These are phyloP conservation scores for Ephestia elutella DNA, from an alignment of 1,140 invertebrate species.

Conservation along the genomic window DNA sequence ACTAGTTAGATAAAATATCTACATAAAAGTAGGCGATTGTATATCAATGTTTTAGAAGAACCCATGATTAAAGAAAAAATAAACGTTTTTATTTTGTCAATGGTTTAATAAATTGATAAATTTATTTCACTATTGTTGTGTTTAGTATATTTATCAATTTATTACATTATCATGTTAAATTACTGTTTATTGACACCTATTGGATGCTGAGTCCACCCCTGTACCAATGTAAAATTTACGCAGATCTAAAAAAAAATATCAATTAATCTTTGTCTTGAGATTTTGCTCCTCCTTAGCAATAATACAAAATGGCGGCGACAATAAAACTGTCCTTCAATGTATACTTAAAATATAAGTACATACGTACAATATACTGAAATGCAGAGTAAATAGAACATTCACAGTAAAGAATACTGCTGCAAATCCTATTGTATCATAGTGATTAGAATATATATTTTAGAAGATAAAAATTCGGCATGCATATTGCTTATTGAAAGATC, in stretches of 20 bases:
- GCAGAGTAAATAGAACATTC: background rate
- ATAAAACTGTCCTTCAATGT: background rate
- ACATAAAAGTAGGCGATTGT: too few relatives aligned
- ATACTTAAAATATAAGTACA: background rate
- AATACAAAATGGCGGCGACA: background rate
- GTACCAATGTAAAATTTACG: background rate
- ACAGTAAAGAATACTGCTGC: background rate
- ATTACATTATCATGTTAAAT: too few relatives aligned
- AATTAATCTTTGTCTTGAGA: background rate
- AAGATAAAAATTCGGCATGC: background rate
- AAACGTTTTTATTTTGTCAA: too few relatives aligned
- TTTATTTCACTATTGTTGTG: too few relatives aligned
- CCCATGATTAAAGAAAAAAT: too few relatives aligned
- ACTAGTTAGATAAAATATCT: too few relatives aligned
- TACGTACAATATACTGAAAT: background rate
- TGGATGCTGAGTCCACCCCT: background rate
- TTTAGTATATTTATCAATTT: too few relatives aligned
- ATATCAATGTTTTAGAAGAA: too few relatives aligned
- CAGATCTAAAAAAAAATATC: background rate
- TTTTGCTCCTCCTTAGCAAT: background rate
- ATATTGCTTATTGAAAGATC: background rate
- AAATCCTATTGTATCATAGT: background rate
- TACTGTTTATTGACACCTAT: background rate
- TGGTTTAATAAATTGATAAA: too few relatives aligned
- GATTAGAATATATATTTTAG: background rate